phyloP scores from a whole-genome alignment of 1,140 invertebrate species.

The Odontomachus brunneus region DNA sequence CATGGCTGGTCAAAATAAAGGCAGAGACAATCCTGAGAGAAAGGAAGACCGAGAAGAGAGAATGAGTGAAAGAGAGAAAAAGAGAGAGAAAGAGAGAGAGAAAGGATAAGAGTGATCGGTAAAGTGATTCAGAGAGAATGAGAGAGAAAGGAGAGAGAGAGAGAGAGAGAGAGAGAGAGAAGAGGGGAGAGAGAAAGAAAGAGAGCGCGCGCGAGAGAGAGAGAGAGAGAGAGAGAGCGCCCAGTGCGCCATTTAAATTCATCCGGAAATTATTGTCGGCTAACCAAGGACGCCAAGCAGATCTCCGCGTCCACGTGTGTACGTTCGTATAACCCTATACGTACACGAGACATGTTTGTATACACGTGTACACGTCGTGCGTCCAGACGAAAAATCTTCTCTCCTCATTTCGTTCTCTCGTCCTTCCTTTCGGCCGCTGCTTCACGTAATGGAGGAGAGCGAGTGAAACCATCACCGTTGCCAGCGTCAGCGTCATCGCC shows the following conservation, averaged over 20 bases:
- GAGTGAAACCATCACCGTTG: not conserved
- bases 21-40: conserved; percentile 41
- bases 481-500: not conserved
- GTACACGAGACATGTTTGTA: not conserved
- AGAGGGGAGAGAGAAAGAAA: conserved; percentile 14
- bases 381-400: conserved; percentile 18
- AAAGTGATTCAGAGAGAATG: conserved; percentile 33
- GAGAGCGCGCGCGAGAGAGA: conserved; percentile 10
- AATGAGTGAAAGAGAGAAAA: too few species aligned
- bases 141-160: conserved; percentile 30
- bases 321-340: not conserved
- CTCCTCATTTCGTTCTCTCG: conserved; percentile 19
- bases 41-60: not conserved
- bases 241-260: conserved; percentile 80
- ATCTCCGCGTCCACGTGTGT: conserved; percentile 27
- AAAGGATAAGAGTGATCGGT: too few species aligned
- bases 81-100: conserved; percentile 51
- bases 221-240: conserved; percentile 53
- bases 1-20: conserved; percentile 36
- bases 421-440: not conserved
- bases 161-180: not conserved
- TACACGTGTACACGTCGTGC: not conserved
- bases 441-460: not conserved
- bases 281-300: conserved; percentile 76
- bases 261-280: conserved; percentile 80